These are phyloP conservation scores for Gorsachius goisagi DNA, from an alignment of 2,113 vertebrate genomes.

Conservation along the genomic window DNA sequence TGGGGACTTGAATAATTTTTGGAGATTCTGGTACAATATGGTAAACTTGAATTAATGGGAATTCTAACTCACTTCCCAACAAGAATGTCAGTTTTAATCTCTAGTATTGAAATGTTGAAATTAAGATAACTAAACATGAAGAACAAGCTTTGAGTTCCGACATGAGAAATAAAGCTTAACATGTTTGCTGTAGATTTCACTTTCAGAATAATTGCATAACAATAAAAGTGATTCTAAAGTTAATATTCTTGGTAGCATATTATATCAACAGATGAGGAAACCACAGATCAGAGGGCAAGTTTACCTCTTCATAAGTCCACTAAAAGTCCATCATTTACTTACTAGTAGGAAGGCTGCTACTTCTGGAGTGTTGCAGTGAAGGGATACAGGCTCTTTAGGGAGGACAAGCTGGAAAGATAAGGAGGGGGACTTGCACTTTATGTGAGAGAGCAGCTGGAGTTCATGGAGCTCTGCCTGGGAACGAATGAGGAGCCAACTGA, in stretches of 20 bases:
- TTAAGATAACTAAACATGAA: neutral
- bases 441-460: no score
- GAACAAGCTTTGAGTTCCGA: neutral
- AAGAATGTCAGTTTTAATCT: neutral
- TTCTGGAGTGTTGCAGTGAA: conserved; percentile 49
- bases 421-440: no score
- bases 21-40: neutral
- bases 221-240: neutral
- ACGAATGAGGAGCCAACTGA: no score
- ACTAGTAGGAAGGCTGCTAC: conserved; percentile 88
- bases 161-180: neutral
- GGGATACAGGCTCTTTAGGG: no score
- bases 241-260: neutral
- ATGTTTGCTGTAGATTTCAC: neutral
- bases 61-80: neutral
- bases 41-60: neutral
- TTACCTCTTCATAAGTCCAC: neutral
- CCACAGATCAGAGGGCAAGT: neutral
- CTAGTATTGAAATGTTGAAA: neutral
- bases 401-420: no score
- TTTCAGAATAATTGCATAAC: neutral
- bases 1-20: neutral
- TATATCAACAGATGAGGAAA: neutral
- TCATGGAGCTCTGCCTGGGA: no score
- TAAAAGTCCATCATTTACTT: conserved; percentile 37